Base-by-base conservation (phyloP, 2,797 vertebrate species). In the Poliocrania exsul region DNA sequence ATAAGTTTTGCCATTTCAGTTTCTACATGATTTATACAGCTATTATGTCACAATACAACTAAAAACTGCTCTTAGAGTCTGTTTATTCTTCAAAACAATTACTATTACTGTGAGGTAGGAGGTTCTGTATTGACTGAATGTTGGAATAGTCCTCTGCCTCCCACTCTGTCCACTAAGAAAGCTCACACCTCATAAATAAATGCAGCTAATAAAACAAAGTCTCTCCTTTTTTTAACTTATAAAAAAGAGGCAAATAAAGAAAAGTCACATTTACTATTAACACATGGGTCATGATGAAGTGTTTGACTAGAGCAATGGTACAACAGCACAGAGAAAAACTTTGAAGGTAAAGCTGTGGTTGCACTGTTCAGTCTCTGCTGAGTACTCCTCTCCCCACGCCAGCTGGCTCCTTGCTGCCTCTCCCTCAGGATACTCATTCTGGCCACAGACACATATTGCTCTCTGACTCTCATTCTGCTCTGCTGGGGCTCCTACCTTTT, bases 111-210 rank as follows among this genome's bases (percentile, higher is more conserved):
- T 60, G 37, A 93, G 37, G 70, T 73, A 93, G 66, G 44, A 90
- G 58, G 80, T 72, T 62, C 51, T 80, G 50, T 73, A 60, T 73
- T 85, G 64, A 37, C 40, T 85, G 78, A 77, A 65, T 53, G 38
- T 62, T 89, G 67, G 37, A 90, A 88, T n/a, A 88, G 40, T 77
- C 35, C 29, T 24, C 64, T 46, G 6, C 47, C 49, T 95, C 81
- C 81, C 60, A 67, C 53, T 79, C 64, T 80, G 56, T 77, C 78
- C 60, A n/a, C 80, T 87, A 89, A 77, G 56, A 89, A 86, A 86
- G n/a, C 28, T 91, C 65, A 38, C 86, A 89, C 60, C 44, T 92
- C 83, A 77, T 95, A 93, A 96, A 95, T 92, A 93, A 93, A 87
- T 47, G 23, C 46, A 69, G 31, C 29, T 53, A 93, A 92, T 74